Evolutionary conservation across 2,113 vertebrate species (phyloP), one percentile per base, ranked within the genome.

Genomic region (Numenius arquata): DNA sequence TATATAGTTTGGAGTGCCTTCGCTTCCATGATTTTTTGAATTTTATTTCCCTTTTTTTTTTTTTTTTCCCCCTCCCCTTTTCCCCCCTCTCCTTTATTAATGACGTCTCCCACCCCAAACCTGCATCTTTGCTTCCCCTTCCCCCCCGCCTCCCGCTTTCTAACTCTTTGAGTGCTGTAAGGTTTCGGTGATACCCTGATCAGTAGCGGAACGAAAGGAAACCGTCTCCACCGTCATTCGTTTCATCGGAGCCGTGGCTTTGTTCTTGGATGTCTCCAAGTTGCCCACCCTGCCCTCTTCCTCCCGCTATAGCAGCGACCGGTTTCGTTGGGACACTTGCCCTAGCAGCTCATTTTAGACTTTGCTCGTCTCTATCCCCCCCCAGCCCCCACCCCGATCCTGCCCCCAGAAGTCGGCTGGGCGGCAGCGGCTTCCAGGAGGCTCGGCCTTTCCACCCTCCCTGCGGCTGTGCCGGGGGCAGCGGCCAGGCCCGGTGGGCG

Each of bases 1-100:
- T 99, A 99, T 99, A 99, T 99, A 99, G 99, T 99, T 99, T 99
- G 99, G 99, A 99, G 99, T 99, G 99, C 99, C 99, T 99, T 99
- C 99, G 99, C 99, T 99, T 99, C 99, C 99, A 98, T 99, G 98
- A 97, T 94, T 98, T 97, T 97, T 97, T 97, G 80, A 96, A 97
- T 98, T 98, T 98, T 93, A 78, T 97, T 97, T 97, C 88, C 58
- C 32, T 55, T 15, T 52, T 56, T 32, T 55, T 20, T 20, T 19
- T 32, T 34, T 55, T 55, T 55, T 93, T 84, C 70, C 61, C 73
- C 21, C 8, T 7, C 6, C 27, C 43, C 26, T 12, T 29, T 5
- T 30, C 53, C 21, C 4, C 95, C 32, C 25, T 11, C 14, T 62
- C 79, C 86, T 85, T 93, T 97, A 97, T 94, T 82, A 95, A 97